Conservation (phyloP, 2,797 vertebrate species). For the Ctenopoma multispine region DNA sequence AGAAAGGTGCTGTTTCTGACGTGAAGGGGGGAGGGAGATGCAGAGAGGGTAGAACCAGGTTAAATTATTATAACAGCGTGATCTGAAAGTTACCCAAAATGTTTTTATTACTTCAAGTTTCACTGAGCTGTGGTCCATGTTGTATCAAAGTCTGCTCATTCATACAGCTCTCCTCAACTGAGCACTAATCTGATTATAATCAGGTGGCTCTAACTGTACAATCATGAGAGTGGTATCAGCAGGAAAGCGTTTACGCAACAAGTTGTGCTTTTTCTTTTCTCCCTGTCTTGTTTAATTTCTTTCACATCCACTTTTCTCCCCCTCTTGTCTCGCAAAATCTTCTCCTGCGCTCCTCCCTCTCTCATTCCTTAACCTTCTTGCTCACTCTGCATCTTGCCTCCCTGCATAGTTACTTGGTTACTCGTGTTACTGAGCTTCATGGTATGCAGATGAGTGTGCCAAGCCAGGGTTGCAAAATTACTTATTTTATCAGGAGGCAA, state of each 20-base stretch:
- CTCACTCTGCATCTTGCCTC: constrained; percentile 28
- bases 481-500: constrained; percentile 55
- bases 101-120: constrained; percentile 21
- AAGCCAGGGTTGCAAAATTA: constrained; percentile 44
- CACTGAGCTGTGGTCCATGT: constrained; percentile 1
- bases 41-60: background rate
- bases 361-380: constrained; percentile 10
- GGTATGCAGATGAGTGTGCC: constrained; percentile 68
- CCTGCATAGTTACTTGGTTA: constrained; percentile 62
- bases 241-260: constrained; percentile 1
- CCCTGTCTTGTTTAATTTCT: background rate
- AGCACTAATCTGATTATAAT: constrained; percentile 69
- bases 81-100: background rate
- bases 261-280: background rate
- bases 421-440: constrained; percentile 63
- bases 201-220: background rate
- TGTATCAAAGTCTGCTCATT: constrained; percentile 31
- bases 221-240: too few species aligned
- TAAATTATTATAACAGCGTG: constrained; percentile 17
- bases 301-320: background rate
- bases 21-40: constrained; percentile 19
- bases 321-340: constrained; percentile 37
- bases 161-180: constrained; percentile 30
- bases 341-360: constrained; percentile 20
- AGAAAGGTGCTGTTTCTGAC: constrained; percentile 38